Evolutionary conservation across 1,140 invertebrate genomes (phyloP), one percentile per base, ranked within the genome.

Genomic region (Drosophila trapezifrons): DNA sequence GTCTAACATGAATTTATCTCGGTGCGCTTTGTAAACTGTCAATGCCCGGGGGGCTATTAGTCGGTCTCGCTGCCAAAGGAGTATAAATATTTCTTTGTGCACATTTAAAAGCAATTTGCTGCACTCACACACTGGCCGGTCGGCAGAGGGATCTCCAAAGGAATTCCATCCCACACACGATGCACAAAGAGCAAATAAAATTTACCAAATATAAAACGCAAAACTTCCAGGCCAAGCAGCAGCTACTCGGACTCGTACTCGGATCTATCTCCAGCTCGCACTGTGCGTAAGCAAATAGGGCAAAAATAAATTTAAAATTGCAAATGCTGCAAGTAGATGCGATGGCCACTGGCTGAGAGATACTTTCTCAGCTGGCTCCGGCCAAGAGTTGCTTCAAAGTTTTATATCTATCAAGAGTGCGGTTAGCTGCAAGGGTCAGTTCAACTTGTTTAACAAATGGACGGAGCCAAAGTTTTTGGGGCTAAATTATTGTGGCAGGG

Each of bases 81-180:
- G 66, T 60, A 63, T 72, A 79, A 82, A 79, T 87, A 80, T 72
- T 82, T 72, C 78, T 83, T 82, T 78, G 84, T 69, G 66, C 46
- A 59, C 79, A 87, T 83, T 87, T 83, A 76, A 78, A 86, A 83
- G 76, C 76, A 82, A 85, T 82, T 86, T 87, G 12, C 32, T n/a
- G 42, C 60, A 38, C 55, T 51, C 46, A 47, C 55, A 60, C 35
- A 38, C 55, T 43, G 54, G 43, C 22, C 9, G 18, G 35, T n/a
- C n/a, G n/a, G n/a, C 29, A 25, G 46, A n/a, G 29, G 49, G 12
- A 37, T 59, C 42, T 77, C n/a, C 43, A 62, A 73, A 77, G 63
- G 73, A 77, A 85, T 84, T 69, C 63, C 76, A 83, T 83, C 76
- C 63, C 78, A 75, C 59, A 66, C 38, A 78, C 64, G 57, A 75